Conservation (phyloP, 2,888 invertebrate species). For the Polymixis flavicincta region DNA sequence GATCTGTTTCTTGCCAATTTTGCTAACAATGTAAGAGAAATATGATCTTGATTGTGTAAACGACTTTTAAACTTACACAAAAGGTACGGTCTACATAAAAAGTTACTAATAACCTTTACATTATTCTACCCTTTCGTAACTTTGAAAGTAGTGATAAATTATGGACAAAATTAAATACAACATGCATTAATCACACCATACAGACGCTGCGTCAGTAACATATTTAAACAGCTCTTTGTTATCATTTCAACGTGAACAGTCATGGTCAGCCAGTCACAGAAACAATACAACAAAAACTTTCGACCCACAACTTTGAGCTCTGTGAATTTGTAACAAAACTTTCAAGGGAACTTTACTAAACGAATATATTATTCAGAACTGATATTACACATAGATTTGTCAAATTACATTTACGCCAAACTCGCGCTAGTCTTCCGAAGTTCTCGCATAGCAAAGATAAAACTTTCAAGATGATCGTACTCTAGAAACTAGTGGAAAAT, state of each 20-base stretch:
- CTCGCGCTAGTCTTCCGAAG: conserved; percentile 58
- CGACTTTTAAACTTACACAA: background rate
- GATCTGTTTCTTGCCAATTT: background rate
- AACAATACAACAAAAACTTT: conserved; percentile 58
- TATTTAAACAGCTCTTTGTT: conserved; percentile 42
- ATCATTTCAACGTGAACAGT: conserved; percentile 30
- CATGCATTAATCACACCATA: conserved; percentile 35
- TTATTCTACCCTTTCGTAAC: background rate
- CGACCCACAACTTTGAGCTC: conserved; percentile 53
- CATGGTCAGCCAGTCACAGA: conserved; percentile 47
- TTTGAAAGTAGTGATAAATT: conserved; percentile 6
- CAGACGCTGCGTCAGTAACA: conserved; percentile 22
- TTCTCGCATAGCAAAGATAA: conserved; percentile 73
- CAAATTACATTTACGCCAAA: conserved; percentile 62
- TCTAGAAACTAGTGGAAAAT: conserved; percentile 75
- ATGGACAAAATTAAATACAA: conserved; percentile 26
- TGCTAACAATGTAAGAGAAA: background rate
- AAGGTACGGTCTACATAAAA: background rate
- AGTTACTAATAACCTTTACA: background rate
- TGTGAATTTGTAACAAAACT: conserved; percentile 56
- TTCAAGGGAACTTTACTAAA: conserved; percentile 38
- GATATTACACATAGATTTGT: conserved; percentile 61
- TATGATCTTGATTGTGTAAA: background rate
- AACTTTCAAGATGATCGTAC: conserved; percentile 79
- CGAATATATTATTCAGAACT: conserved; percentile 59